Percentiles rank a stretch among this genome's conserved stretches.
Evolutionary conservation across 2,888 invertebrate species (phyloP).

Genomic region (Gari tellinella): DNA sequence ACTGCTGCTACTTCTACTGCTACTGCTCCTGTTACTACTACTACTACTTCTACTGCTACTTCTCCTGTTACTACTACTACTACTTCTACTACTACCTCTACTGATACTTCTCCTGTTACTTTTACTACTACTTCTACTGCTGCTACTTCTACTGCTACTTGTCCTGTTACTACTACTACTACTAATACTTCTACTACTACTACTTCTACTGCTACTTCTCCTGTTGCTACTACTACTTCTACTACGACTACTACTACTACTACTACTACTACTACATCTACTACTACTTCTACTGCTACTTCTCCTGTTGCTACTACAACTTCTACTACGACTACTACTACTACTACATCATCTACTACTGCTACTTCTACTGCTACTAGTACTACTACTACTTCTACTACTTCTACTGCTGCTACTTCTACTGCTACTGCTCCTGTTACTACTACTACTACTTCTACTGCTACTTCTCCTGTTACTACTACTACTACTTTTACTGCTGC

Average conservation of each 20-base stretch:
- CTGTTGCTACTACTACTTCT: too few relatives aligned
- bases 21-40: background rate
- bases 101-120: too few relatives aligned
- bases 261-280: background rate
- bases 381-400: constrained; percentile 1
- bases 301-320: background rate
- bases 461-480: background rate
- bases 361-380: background rate
- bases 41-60: background rate
- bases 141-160: background rate
- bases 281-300: constrained; percentile 1
- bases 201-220: background rate
- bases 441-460: background rate
- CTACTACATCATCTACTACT: background rate
- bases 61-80: background rate
- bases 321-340: too few relatives aligned
- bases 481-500: background rate
- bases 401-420: background rate
- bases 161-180: too few relatives aligned
- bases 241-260: too few relatives aligned
- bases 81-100: background rate
- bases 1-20: background rate
- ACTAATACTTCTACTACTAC: constrained; percentile 1
- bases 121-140: background rate
- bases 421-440: background rate